These are phyloP conservation scores for Gymnoscelis rufifasciata DNA, from an alignment of 2,888 invertebrate species.

Conservation along the genomic window DNA sequence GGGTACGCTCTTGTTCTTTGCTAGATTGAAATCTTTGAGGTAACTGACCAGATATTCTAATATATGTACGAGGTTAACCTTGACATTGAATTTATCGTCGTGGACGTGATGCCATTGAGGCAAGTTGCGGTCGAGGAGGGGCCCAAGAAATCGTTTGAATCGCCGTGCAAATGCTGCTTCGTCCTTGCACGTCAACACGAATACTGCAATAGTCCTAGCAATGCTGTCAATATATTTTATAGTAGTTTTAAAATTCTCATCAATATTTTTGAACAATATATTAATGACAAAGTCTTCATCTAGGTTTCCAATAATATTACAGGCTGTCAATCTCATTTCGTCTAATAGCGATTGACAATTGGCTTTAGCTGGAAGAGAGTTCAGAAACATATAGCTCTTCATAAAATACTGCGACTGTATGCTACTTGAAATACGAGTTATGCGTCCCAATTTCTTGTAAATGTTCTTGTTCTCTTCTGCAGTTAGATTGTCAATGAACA, in stretches of 20 bases:
- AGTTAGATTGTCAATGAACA: constrained; percentile 45
- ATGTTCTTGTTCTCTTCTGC: constrained; percentile 43
- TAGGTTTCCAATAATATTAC: too few species aligned
- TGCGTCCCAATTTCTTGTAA: constrained; percentile 35
- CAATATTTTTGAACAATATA: constrained; percentile 31
- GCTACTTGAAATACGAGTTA: constrained; percentile 30
- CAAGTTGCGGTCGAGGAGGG: constrained; percentile 34
- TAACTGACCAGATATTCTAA: constrained; percentile 7
- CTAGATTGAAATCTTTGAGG: constrained; percentile 16
- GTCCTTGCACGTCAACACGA: constrained; percentile 33
- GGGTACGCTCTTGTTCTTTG: constrained; percentile 36
- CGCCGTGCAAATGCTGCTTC: constrained; percentile 34
- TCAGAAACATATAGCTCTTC: constrained; percentile 42
- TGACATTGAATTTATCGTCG: constrained; percentile 14
- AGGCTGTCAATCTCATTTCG: too few species aligned
- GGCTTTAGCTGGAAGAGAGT: constrained; percentile 33
- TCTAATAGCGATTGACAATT: constrained; percentile 31
- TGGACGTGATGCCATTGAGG: constrained; percentile 27
- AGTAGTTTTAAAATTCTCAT: constrained; percentile 25
- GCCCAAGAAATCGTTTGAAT: constrained; percentile 32
- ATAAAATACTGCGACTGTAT: constrained; percentile 38
- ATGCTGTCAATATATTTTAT: constrained; percentile 11
- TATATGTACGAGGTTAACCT: constrained; percentile 14
- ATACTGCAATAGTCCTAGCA: constrained; percentile 29
- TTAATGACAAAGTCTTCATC: constrained; percentile 37